Conservation (phyloP, 2,888 invertebrate genomes). For the Conus canariensis region DNA sequence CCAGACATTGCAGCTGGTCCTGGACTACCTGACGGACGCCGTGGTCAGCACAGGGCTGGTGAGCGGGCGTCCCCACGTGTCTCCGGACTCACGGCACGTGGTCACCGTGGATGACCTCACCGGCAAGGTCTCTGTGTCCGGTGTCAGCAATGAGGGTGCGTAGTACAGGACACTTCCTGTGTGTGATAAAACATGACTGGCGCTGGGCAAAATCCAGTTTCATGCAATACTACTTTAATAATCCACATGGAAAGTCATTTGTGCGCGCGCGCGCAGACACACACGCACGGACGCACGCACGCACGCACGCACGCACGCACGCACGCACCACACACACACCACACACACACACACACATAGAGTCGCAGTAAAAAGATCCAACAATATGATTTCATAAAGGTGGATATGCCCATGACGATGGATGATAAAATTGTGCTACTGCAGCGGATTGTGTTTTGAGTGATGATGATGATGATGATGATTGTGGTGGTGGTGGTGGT, state of each 20-base stretch:
- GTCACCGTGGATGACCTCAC: conserved; percentile 83
- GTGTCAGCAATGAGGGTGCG: conserved; percentile 83
- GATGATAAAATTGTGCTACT: no score
- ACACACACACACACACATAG: conserved; percentile 20
- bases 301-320: not conserved
- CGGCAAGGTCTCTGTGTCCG: conserved; percentile 83
- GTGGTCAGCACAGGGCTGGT: conserved; percentile 60
- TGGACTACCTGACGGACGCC: conserved; percentile 86
- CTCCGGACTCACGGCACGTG: conserved; percentile 86
- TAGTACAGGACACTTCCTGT: no score
- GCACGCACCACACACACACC: conserved; percentile 7
- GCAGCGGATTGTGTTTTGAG: no score
- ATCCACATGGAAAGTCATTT: no score
- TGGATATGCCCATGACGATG: no score
- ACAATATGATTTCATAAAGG: no score
- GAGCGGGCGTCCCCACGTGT: conserved; percentile 82
- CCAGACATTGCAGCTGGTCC: conserved; percentile 81
- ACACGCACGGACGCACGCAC: no score
- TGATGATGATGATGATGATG: not conserved
- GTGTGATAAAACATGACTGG: no score
- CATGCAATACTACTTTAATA: no score
- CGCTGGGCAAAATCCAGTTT: no score
- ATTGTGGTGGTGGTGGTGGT: not conserved
- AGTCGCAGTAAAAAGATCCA: not conserved
- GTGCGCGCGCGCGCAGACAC: no score